phyloP scores from a whole-genome alignment of 2,888 invertebrate genomes.

The Nudaria mundana region DNA sequence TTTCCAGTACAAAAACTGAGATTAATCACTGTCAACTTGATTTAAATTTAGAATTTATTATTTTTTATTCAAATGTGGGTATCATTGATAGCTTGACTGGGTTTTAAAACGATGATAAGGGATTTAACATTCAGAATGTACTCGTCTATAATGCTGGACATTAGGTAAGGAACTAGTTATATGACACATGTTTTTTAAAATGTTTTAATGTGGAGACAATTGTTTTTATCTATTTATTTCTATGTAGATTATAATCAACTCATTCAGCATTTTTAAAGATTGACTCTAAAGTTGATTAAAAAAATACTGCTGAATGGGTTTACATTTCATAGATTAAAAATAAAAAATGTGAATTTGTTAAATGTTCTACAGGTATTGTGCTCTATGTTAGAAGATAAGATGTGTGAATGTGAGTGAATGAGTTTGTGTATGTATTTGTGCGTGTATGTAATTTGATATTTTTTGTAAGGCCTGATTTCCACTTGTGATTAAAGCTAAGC shows the following conservation, averaged over 20 bases:
- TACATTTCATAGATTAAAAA: constrained; percentile 22
- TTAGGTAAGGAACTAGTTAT: constrained; percentile 26
- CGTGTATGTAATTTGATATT: constrained; percentile 19
- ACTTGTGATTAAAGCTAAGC: constrained; percentile 11
- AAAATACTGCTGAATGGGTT: constrained; percentile 26
- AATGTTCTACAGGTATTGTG: constrained; percentile 25
- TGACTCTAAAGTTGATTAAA: not conserved
- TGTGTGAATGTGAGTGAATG: constrained; percentile 13
- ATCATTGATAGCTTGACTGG: constrained; percentile 16
- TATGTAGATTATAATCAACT: constrained; percentile 21
- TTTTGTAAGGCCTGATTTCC: constrained; percentile 21
- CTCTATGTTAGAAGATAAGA: constrained; percentile 16
- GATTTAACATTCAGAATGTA: constrained; percentile 29
- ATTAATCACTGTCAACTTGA: not conserved
- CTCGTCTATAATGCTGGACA: constrained; percentile 32
- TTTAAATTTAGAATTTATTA: not conserved
- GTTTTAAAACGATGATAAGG: too few relatives aligned
- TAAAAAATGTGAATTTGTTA: constrained; percentile 27
- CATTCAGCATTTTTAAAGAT: constrained; percentile 26
- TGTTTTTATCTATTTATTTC: constrained; percentile 30
- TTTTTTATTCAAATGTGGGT: constrained; percentile 8
- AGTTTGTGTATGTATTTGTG: constrained; percentile 5
- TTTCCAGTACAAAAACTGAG: not conserved
- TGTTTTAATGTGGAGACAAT: constrained; percentile 30
- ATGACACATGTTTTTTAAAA: constrained; percentile 27